phyloP scores from a whole-genome alignment of 2,888 invertebrate species.

The Oxyscelio sp. region DNA sequence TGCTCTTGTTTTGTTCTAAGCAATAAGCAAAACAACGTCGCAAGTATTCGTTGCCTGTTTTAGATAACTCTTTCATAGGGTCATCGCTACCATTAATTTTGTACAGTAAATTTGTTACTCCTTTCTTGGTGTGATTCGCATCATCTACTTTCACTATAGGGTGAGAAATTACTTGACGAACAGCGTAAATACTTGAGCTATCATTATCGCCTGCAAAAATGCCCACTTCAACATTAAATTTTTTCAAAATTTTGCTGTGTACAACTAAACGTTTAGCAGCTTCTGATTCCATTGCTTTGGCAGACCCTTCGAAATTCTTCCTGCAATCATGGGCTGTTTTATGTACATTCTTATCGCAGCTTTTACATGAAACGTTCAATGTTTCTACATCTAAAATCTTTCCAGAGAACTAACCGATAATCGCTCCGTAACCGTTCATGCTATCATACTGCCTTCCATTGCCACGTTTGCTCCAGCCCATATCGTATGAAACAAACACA shows the following conservation, averaged over 20 bases:
- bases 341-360: conserved; percentile 72
- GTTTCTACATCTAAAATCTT: conserved; percentile 76
- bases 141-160: conserved; percentile 11
- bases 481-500: conserved; percentile 79
- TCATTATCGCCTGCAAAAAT: conserved; percentile 79
- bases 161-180: conserved; percentile 30
- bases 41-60: background rate
- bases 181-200: conserved; percentile 77
- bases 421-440: conserved; percentile 77
- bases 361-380: conserved; percentile 73
- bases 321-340: conserved; percentile 79
- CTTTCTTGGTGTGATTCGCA: conserved; percentile 12
- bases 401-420: conserved; percentile 77
- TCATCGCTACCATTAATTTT: conserved; percentile 8
- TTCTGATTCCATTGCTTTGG: conserved; percentile 81
- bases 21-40: conserved; percentile 9
- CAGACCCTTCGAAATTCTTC: conserved; percentile 79
- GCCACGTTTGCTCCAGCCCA: conserved; percentile 79
- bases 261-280: conserved; percentile 73
- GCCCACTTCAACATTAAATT: conserved; percentile 66
- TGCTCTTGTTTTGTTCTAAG: background rate
- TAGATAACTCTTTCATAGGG: conserved; percentile 7
- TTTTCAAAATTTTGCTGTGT: conserved; percentile 73
- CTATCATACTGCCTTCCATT: conserved; percentile 77
- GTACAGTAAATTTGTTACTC: conserved; percentile 4